Evolutionary conservation across 1,140 invertebrate species (phyloP).

Genomic region (Sitodiplosis mosellana): DNA sequence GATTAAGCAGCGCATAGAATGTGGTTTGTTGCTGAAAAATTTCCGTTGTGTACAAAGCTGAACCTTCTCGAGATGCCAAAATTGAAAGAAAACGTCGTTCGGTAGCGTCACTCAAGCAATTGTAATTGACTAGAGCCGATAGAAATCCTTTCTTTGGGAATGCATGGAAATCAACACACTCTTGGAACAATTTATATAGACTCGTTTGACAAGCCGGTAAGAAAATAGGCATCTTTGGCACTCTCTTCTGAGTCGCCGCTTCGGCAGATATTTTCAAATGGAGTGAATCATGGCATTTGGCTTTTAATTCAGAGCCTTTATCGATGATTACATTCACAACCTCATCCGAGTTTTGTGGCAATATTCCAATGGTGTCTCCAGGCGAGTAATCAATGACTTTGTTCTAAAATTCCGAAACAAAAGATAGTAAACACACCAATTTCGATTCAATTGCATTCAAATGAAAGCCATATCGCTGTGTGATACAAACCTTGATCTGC

Average conservation of each 20-base stretch:
- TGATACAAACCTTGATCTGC: no score
- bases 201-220: conserved; percentile 16
- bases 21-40: conserved; percentile 4
- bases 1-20: conserved; percentile 43
- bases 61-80: background rate
- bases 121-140: conserved; percentile 9
- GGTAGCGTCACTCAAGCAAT: background rate
- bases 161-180: conserved; percentile 20
- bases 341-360: background rate
- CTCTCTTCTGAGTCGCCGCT: conserved; percentile 12
- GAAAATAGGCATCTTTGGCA: conserved; percentile 18
- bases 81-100: background rate
- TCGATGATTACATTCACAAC: background rate
- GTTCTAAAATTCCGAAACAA: no score
- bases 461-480: no score
- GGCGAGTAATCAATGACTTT: background rate
- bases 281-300: background rate
- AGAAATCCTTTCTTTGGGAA: conserved; percentile 25
- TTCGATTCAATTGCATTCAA: no score
- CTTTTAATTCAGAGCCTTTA: background rate
- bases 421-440: no score
- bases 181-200: conserved; percentile 17
- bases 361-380: background rate
- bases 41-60: background rate
- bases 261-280: background rate